Base-by-base conservation (phyloP, 2,113 vertebrate genomes). In the Macquaria australasica region DNA sequence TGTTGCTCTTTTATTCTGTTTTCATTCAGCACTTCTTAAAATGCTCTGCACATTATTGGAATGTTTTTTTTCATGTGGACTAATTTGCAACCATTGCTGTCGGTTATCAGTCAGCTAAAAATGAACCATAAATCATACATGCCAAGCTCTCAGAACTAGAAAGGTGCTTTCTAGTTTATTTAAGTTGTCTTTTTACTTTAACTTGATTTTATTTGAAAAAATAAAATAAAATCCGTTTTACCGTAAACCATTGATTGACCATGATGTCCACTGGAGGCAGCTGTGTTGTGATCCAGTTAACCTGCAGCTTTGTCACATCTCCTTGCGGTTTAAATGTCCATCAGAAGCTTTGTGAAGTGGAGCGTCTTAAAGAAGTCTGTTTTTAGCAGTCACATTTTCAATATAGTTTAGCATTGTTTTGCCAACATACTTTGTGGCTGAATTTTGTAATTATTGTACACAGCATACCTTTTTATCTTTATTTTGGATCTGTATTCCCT, bases 31-130 rank as follows among this genome's bases (percentile, higher is more conserved):
- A 39, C 55, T 58, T 77, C 48, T 63, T 59, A 64, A 69, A 73
- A 62, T 64, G 14, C 41, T 37, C 18, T 67, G 39, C 67, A 43
- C 23, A 31, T 60, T 64, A 69, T 68, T 10, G 6, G 4, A 23
- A 56, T 70, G 20, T 58, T 77, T 74, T 70, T 70, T 81, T 84
- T 75, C 34, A 66, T 58, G 77, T 28, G 20, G 56, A 64, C 39
- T 58, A 58, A 79, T 75, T 85, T 70, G 73, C 69, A 64, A 28
- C 14, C 25, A 11, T 6, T 51, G 48, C 45, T 48, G 45, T 48
- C 45, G 15, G 45, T 48, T 48, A 15, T 48, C 45, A 48, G 1
- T 48, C 14, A 48, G 4, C 45, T 45, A 45, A 45, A 14, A 45
- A 45, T 45, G 43, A 16, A 16, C 15, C 14, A 51, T 51, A 51